Percentiles rank a stretch among this genome's conserved stretches.
phyloP scores from a whole-genome alignment of 2,888 invertebrate genomes.

The Agrenia bidenticulata region DNA sequence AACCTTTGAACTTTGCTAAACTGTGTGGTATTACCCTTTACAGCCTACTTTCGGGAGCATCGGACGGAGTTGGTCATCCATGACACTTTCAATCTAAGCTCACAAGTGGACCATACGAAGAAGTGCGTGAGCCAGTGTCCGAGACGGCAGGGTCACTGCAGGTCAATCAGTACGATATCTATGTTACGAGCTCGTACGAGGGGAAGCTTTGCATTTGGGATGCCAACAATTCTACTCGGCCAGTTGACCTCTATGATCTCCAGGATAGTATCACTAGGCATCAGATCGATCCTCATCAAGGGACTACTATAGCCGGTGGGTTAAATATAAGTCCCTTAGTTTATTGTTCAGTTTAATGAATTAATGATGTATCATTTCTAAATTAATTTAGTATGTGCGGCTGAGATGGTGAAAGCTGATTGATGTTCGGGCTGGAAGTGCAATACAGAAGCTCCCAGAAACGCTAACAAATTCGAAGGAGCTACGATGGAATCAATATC shows the following conservation, averaged over 20 bases:
- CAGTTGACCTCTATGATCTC: constrained; percentile 31
- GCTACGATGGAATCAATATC: constrained; percentile 38
- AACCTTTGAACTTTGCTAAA: no score
- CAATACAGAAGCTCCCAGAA: constrained; percentile 40
- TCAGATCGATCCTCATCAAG: constrained; percentile 33
- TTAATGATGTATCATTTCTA: no score
- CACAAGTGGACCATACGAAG: constrained; percentile 55
- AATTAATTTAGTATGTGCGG: constrained; percentile 27
- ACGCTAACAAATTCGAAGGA: constrained; percentile 22
- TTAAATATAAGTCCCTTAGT: neutral
- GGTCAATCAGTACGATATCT: constrained; percentile 55
- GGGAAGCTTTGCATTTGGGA: constrained; percentile 35
- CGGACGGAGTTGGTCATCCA: constrained; percentile 59
- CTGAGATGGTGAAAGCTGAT: constrained; percentile 27
- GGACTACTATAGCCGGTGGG: constrained; percentile 27
- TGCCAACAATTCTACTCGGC: constrained; percentile 28
- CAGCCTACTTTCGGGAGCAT: constrained; percentile 58
- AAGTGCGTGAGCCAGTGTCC: constrained; percentile 46
- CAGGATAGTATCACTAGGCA: constrained; percentile 32
- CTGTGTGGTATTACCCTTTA: constrained; percentile 30
- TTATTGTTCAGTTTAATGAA: neutral
- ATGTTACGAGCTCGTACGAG: constrained; percentile 56
- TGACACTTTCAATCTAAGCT: constrained; percentile 56
- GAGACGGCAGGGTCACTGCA: constrained; percentile 14
- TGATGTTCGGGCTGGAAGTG: constrained; percentile 33